Conservation (phyloP, 2,797 vertebrate genomes). For the Coreius guichenoti region DNA sequence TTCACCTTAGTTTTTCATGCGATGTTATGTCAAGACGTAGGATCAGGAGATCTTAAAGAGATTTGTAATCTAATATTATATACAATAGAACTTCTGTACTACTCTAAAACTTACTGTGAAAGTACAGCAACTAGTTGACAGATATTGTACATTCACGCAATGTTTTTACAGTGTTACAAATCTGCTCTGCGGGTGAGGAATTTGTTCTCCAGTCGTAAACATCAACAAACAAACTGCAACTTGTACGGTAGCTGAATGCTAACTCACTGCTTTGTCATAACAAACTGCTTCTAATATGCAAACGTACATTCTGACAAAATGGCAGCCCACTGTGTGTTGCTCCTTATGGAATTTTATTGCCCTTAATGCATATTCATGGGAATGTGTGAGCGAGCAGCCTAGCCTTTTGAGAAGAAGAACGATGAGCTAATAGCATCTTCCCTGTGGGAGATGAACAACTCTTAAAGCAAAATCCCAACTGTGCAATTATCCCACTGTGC, state of each 20-base stretch:
- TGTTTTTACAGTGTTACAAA: not conserved
- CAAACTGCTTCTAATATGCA: slow-evolving; percentile 36
- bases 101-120: not conserved
- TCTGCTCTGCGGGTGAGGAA: slow-evolving; percentile 9
- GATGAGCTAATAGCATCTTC: slow-evolving; percentile 60
- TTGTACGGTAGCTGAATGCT: slow-evolving; percentile 23
- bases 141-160: not conserved
- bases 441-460: slow-evolving; percentile 57
- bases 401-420: slow-evolving; percentile 49
- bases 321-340: slow-evolving; percentile 38
- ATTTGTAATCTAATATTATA: not conserved
- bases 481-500: slow-evolving; percentile 59
- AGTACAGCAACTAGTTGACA: not conserved
- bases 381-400: slow-evolving; percentile 41
- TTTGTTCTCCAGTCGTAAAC: not conserved
- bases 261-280: slow-evolving; percentile 30
- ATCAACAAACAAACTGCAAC: slow-evolving; percentile 30
- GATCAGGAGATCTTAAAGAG: too few relatives aligned
- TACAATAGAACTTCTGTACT: not conserved
- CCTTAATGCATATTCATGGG: slow-evolving; percentile 55
- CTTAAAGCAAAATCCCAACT: slow-evolving; percentile 62
- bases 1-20: not conserved
- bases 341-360: slow-evolving; percentile 51
- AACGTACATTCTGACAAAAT: slow-evolving; percentile 37
- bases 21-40: not conserved